These are phyloP conservation scores for Rhopalosiphum maidis DNA, from an alignment of 1,140 invertebrate species.

Conservation along the genomic window DNA sequence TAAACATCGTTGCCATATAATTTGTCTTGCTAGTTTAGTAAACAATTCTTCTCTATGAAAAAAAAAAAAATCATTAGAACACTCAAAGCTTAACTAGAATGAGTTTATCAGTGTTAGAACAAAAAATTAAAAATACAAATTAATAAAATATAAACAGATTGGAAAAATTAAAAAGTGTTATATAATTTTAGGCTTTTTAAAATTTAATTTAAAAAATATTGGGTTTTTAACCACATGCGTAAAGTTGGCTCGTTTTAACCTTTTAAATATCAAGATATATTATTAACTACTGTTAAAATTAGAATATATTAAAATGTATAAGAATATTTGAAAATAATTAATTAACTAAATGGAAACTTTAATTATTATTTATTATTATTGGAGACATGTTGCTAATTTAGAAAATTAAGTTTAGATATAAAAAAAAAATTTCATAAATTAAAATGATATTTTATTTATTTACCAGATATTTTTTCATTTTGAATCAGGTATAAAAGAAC, in stretches of 20 bases:
- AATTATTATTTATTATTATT: background rate
- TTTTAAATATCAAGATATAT: background rate
- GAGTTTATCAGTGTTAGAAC: background rate
- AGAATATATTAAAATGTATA: background rate
- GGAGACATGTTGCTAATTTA: background rate
- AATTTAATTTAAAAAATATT: background rate
- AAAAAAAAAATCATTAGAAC: background rate
- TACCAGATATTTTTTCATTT: too few species aligned
- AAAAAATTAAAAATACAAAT: too few species aligned
- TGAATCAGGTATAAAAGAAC: too few species aligned
- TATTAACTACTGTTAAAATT: background rate
- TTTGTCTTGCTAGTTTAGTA: conserved; percentile 20
- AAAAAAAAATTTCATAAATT: too few species aligned
- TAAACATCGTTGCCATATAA: conserved; percentile 26
- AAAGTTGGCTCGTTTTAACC: too few species aligned
- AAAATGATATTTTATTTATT: too few species aligned
- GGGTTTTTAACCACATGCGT: background rate
- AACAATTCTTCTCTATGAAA: conserved; percentile 48
- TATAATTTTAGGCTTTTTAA: too few species aligned
- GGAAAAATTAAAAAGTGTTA: too few species aligned
- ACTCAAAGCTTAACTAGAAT: background rate
- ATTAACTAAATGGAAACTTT: background rate
- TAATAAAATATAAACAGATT: background rate
- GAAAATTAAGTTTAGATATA: background rate
- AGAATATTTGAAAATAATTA: background rate